phyloP scores from a whole-genome alignment of 37 sponge, comb jelly and placozoan genomes.

The Sycon ciliatum region DNA sequence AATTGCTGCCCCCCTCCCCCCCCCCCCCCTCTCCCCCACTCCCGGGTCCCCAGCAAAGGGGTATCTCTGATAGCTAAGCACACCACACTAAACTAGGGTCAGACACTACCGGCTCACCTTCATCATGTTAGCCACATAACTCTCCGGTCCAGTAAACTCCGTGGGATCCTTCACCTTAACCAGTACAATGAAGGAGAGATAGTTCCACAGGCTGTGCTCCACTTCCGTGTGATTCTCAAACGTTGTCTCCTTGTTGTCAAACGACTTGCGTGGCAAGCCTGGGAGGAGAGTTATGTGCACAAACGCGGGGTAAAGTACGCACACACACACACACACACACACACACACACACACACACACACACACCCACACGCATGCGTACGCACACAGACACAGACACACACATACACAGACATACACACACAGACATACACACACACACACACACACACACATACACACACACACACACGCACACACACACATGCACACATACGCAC shows the following conservation, averaged over 20 bases:
- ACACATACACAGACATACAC: not conserved
- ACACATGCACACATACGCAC: not conserved
- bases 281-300: too few species aligned
- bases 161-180: constrained; percentile 84
- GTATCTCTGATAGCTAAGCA: not conserved
- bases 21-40: too few species aligned
- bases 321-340: constrained; percentile 5
- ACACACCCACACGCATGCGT: not conserved
- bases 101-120: constrained; percentile 55
- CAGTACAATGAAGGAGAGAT: constrained; percentile 86
- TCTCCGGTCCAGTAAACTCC: constrained; percentile 97
- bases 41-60: too few species aligned
- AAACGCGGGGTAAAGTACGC: not conserved
- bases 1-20: too few species aligned
- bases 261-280: constrained; percentile 66
- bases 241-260: constrained; percentile 95
- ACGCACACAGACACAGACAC: not conserved
- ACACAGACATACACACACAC: not conserved
- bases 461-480: not conserved
- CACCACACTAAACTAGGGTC: too few species aligned
- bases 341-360: constrained; percentile 5
- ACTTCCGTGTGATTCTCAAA: constrained; percentile 78
- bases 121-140: constrained; percentile 78
- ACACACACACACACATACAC: not conserved
- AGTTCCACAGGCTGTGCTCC: constrained; percentile 98